A percentile compares a stretch with the other conserved stretches of the same genome.
Conservation (phyloP, 1,140 invertebrate species). For the Calycopis cecrops region DNA sequence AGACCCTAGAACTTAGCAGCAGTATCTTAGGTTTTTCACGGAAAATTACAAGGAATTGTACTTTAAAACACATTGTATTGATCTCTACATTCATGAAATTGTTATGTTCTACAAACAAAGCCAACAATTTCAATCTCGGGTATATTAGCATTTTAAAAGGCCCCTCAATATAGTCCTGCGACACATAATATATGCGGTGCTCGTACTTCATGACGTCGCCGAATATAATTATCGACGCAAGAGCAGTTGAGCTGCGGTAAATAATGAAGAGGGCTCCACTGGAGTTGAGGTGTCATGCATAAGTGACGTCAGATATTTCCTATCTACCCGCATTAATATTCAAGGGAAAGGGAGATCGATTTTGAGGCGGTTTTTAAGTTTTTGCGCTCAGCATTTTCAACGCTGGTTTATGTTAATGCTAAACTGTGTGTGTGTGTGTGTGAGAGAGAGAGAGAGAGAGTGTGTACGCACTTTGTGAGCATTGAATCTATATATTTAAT, state of each 20-base stretch:
- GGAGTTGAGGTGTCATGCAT: constrained; percentile 10
- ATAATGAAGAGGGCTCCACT: constrained; percentile 15
- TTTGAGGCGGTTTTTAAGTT: constrained; percentile 9
- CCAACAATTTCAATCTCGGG: not conserved
- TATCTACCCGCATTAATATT: constrained; percentile 10
- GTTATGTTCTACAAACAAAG: too few species aligned
- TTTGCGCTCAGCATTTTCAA: not conserved
- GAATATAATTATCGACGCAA: constrained; percentile 16
- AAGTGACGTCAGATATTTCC: constrained; percentile 15
- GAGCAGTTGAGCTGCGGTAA: constrained; percentile 13
- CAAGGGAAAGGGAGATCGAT: constrained; percentile 7
- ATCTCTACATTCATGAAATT: too few species aligned
- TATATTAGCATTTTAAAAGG: constrained; percentile 7
- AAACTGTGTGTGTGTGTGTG: too few species aligned
- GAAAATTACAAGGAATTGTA: too few species aligned
- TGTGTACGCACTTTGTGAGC: too few species aligned
- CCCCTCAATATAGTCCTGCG: not conserved
- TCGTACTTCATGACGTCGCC: constrained; percentile 1
- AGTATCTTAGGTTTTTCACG: too few species aligned
- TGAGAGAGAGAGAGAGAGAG: too few species aligned
- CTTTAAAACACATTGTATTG: too few species aligned
- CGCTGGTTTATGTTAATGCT: too few species aligned
- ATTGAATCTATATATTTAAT: too few species aligned
- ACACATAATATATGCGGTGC: constrained; percentile 6
- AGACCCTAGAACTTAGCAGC: too few species aligned